Conservation (phyloP, 2,113 vertebrate genomes). For the Trachemys scripta region DNA sequence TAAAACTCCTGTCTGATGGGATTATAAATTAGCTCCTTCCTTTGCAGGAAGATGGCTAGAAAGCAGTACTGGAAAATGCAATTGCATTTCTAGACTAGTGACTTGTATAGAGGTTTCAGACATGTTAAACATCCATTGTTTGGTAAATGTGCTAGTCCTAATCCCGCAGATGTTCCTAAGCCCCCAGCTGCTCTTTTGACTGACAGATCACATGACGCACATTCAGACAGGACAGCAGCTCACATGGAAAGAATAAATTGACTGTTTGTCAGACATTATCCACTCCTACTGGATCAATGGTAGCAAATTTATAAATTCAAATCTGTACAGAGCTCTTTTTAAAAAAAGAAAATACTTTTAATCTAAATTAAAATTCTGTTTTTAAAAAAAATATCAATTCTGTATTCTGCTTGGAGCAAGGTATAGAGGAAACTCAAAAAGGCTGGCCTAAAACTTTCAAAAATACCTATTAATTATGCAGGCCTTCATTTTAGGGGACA, state of each 20-base stretch:
- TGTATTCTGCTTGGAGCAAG: background rate
- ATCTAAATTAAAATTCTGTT: background rate
- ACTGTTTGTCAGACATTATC: conserved; percentile 33
- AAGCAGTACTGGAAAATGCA: background rate
- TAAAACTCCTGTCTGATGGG: background rate
- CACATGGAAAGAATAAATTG: background rate
- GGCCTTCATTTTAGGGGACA: background rate
- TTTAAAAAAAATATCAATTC: background rate
- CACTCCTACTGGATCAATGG: background rate
- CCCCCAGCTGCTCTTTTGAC: conserved; percentile 29
- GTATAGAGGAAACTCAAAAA: background rate
- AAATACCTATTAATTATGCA: background rate
- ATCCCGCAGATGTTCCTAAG: background rate
- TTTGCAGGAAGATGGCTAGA: background rate
- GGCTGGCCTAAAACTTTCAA: background rate
- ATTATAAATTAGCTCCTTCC: background rate
- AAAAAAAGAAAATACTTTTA: background rate
- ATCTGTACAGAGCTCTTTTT: conserved; percentile 9
- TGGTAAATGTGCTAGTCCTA: background rate
- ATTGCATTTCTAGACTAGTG: background rate
- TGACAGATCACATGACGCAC: background rate
- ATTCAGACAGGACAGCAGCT: background rate
- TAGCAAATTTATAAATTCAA: background rate
- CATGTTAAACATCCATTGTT: background rate
- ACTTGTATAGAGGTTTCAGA: conserved; percentile 6